Evolutionary conservation across 2,113 vertebrate species (phyloP), one percentile per base, ranked within the genome.

Genomic region (Xyrauchen texanus): DNA sequence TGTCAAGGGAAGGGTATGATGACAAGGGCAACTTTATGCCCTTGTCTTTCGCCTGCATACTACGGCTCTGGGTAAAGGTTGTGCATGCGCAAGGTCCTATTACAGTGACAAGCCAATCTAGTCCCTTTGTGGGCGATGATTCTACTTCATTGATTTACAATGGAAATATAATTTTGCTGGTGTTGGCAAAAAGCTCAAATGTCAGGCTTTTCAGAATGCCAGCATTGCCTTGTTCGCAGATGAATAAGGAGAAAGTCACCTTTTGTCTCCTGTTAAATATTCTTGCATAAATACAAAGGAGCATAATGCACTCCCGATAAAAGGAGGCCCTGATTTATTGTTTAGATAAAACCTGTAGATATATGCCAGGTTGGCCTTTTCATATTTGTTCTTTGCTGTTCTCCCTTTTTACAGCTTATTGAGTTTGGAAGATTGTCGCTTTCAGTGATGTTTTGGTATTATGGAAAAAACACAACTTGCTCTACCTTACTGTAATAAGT

Each of bases 141-240:
- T 95, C 95, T 95, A 89, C 93, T 94, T 94, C 94, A 94, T 93
- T 93, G 95, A 96, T 95, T 96, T 95, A 94, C 94, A 93, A 95
- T 94, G 88, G 93, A 90, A 94, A 95, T 96, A 95, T 95, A 93
- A 94, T 97, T 95, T 87, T 95, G 94, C 93, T 92, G 91, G 93
- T 94, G 95, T 93, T 93, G 93, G 94, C 94, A 95, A 95, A 96
- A 94, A 95, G 93, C 95, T 91, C 95, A 96, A 96, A 97, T 96
- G 96, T 98, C 95, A 95, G 92, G 93, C 95, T 95, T 96, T 96
- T 95, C 95, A 95, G 94, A 95, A 94, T 93, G 95, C 92, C 93
- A 94, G 91, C 93, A 93, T 95, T 90, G 93, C 96, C 94, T 96
- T 95, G 94, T 95, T 95, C 94, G 84, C 82, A 92, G 92, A 93